Conservation (phyloP, 2,113 vertebrate species). For the Symphodus melops region DNA sequence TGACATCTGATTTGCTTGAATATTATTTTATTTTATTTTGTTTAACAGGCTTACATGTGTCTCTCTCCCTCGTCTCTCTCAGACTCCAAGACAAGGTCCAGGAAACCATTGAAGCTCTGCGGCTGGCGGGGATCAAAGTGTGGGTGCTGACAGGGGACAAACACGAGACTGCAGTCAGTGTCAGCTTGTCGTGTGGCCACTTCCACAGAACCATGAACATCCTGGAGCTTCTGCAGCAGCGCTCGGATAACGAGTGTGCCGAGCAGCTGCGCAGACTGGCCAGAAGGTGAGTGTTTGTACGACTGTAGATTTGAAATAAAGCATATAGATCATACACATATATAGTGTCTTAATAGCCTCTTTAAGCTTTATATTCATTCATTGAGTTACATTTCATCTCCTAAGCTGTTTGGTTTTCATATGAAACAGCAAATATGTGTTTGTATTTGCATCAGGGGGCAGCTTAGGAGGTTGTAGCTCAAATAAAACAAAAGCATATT, state of each 20-base stretch:
- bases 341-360: too few relatives aligned
- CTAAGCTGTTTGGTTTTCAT: background rate
- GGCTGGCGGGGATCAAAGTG: slow-evolving; percentile 96
- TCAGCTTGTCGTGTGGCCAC: slow-evolving; percentile 96
- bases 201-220: slow-evolving; percentile 97
- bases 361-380: background rate
- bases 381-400: too few relatives aligned
- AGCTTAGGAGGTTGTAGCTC: too few relatives aligned
- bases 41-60: background rate
- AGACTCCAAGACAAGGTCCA: slow-evolving; percentile 97
- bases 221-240: slow-evolving; percentile 93
- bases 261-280: slow-evolving; percentile 91
- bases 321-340: too few relatives aligned
- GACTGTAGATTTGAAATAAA: background rate
- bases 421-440: background rate
- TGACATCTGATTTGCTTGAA: background rate
- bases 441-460: background rate
- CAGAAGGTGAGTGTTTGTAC: slow-evolving; percentile 83
- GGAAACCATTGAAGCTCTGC: slow-evolving; percentile 95
- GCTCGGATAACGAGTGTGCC: slow-evolving; percentile 92
- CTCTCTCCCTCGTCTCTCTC: background rate
- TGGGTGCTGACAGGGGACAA: slow-evolving; percentile 98
- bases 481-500: too few relatives aligned
- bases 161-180: slow-evolving; percentile 95
- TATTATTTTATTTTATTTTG: background rate